These are phyloP conservation scores for Sinocyclocheilus grahami DNA, from an alignment of 2,113 vertebrate species.

Conservation along the genomic window DNA sequence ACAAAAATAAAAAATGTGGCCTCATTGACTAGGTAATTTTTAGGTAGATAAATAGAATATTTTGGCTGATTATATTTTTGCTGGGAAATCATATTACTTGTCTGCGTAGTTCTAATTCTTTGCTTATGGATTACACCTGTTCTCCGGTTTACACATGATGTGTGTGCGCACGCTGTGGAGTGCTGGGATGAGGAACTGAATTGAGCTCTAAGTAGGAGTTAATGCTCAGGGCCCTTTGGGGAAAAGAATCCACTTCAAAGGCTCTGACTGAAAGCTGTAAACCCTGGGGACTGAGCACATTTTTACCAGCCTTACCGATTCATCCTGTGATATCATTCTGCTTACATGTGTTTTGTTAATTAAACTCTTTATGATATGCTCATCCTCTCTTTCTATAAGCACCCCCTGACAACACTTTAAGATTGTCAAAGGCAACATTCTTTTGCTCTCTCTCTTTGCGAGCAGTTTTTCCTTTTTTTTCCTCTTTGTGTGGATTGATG, in stretches of 20 bases:
- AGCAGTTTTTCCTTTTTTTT: constrained; percentile 36
- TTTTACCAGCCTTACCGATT: constrained; percentile 74
- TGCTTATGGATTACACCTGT: constrained; percentile 4
- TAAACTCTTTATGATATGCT: constrained; percentile 65
- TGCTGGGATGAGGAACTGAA: constrained; percentile 44
- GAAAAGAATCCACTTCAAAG: constrained; percentile 79
- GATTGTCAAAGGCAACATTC: constrained; percentile 63
- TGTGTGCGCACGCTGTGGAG: constrained; percentile 13
- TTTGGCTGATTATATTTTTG: background rate
- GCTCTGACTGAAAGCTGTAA: constrained; percentile 68
- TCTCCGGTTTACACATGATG: background rate
- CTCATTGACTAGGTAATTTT: background rate
- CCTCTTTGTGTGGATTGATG: constrained; percentile 62
- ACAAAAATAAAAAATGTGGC: background rate
- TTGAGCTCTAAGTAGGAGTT: constrained; percentile 57
- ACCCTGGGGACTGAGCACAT: constrained; percentile 69
- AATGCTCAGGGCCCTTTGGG: constrained; percentile 72
- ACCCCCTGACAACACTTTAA: constrained; percentile 53
- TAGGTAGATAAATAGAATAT: background rate
- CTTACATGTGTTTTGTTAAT: constrained; percentile 59
- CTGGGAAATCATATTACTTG: background rate
- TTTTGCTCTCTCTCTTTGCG: constrained; percentile 50
- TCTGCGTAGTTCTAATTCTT: background rate
- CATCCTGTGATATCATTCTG: constrained; percentile 64
- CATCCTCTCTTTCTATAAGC: constrained; percentile 59